Percentiles rank a stretch among this genome's conserved stretches.
Conservation (phyloP, 1,140 invertebrate species). For the Cyrtorhinus lividipennis region DNA sequence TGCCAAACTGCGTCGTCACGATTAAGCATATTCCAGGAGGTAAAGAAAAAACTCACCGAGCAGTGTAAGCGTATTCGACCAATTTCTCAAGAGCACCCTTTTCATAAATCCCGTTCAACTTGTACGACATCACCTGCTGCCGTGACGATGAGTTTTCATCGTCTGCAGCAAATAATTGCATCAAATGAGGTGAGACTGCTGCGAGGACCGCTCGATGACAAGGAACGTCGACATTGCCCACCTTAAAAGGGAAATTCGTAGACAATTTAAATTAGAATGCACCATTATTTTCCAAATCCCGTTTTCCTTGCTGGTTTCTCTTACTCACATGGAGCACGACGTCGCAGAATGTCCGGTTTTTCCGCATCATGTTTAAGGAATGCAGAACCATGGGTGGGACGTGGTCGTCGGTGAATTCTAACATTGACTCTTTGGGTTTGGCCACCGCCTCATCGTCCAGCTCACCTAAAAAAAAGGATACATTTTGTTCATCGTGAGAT, state of each 20-base stretch:
- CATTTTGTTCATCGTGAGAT: too few species aligned
- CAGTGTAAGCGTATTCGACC: slow-evolving; percentile 68
- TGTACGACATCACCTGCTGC: slow-evolving; percentile 39
- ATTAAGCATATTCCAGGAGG: neutral
- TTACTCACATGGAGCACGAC: slow-evolving; percentile 56
- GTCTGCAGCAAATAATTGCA: slow-evolving; percentile 56
- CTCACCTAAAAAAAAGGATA: too few species aligned
- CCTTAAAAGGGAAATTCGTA: slow-evolving; percentile 29
- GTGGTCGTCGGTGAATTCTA: slow-evolving; percentile 31
- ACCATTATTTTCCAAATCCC: too few species aligned
- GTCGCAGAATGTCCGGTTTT: slow-evolving; percentile 64
- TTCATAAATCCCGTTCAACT: slow-evolving; percentile 51
- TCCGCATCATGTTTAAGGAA: slow-evolving; percentile 55
- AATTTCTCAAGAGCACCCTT: slow-evolving; percentile 51
- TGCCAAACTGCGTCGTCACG: neutral
- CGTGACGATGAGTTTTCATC: slow-evolving; percentile 27
- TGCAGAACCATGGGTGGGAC: slow-evolving; percentile 41
- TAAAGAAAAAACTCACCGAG: too few species aligned
- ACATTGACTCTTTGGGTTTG: neutral
- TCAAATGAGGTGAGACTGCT: slow-evolving; percentile 56
- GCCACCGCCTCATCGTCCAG: slow-evolving; percentile 4
- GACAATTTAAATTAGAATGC: slow-evolving; percentile 1
- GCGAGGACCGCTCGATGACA: slow-evolving; percentile 63
- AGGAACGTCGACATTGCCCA: slow-evolving; percentile 53
- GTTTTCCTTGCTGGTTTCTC: too few species aligned